Percentiles rank a stretch among this genome's conserved stretches.
Evolutionary conservation across 1,140 invertebrate species (phyloP).

Genomic region (Bacillus rossius): DNA sequence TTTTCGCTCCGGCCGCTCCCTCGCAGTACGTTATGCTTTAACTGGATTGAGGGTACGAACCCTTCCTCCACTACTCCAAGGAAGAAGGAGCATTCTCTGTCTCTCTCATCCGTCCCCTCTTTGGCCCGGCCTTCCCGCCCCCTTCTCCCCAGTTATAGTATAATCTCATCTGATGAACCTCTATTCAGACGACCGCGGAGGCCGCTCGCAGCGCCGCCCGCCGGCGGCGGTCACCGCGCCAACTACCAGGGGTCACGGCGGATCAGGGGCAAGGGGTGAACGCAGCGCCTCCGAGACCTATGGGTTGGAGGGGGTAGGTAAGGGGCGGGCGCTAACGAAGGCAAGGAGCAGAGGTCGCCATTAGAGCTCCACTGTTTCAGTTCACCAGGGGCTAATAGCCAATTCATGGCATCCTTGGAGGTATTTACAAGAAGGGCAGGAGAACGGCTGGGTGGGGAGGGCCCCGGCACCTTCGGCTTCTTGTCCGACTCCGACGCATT

Average conservation of each 20-base stretch:
- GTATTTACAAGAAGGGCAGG: not conserved
- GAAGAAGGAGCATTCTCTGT: not conserved
- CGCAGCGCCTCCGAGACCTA: not conserved
- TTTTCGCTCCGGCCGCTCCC: conserved; percentile 5
- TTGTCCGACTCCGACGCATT: no score
- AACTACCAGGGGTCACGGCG: conserved; percentile 9
- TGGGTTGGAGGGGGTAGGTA: not conserved
- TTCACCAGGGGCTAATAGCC: conserved; percentile 18
- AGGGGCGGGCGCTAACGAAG: conserved; percentile 9
- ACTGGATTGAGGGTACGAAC: conserved; percentile 11
- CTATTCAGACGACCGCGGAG: conserved; percentile 10
- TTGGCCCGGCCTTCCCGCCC: not conserved
- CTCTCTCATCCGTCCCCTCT: not conserved
- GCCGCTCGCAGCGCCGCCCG: not conserved
- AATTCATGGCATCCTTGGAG: conserved; percentile 14
- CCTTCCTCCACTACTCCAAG: not conserved
- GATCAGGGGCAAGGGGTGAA: conserved; percentile 7
- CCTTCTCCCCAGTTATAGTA: conserved; percentile 14
- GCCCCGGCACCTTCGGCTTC: no score
- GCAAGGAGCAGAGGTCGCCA: conserved; percentile 12
- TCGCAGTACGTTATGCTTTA: conserved; percentile 15
- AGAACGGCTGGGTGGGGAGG: not conserved
- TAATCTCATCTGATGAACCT: conserved; percentile 20
- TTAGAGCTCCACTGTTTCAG: conserved; percentile 11
- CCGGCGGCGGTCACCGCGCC: conserved; percentile 9